These are phyloP conservation scores for Philypnodon macrostomus DNA, from an alignment of 2,797 vertebrate species.

Conservation along the genomic window DNA sequence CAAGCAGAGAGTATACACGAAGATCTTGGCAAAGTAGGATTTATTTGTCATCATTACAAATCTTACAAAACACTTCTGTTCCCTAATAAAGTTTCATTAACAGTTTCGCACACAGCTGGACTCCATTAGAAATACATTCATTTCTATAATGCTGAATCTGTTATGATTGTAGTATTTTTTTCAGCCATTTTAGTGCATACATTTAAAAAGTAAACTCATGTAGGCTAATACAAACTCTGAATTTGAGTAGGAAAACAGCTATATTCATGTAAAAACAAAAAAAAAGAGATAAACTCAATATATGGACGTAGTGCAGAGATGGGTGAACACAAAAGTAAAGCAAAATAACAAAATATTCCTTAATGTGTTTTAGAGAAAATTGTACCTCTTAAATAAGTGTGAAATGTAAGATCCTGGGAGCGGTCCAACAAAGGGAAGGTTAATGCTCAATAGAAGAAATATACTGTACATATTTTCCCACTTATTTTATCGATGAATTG, in stretches of 20 bases:
- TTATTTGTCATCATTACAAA: constrained; percentile 77
- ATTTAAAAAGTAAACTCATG: constrained; percentile 29
- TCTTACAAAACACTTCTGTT: constrained; percentile 71
- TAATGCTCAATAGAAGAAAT: too few relatives aligned
- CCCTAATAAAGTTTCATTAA: constrained; percentile 62
- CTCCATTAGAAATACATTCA: constrained; percentile 77
- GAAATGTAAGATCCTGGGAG: constrained; percentile 23
- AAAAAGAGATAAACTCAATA: constrained; percentile 3
- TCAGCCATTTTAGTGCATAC: constrained; percentile 54
- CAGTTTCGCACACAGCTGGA: constrained; percentile 51
- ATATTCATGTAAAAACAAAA: constrained; percentile 7
- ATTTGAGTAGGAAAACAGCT: constrained; percentile 25
- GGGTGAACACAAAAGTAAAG: constrained; percentile 11
- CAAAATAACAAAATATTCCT: not conserved
- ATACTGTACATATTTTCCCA: too few relatives aligned
- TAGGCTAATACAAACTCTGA: constrained; percentile 28
- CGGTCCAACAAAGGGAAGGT: constrained; percentile 9
- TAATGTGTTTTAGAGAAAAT: constrained; percentile 6
- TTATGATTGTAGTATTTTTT: constrained; percentile 48
- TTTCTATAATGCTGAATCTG: constrained; percentile 52
- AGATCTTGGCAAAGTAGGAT: constrained; percentile 67
- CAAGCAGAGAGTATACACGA: constrained; percentile 12
- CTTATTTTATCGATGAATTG: too few relatives aligned
- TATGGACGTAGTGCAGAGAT: constrained; percentile 12
- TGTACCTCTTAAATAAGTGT: constrained; percentile 22